Evolutionary conservation across 1,140 invertebrate species (phyloP).

Genomic region (Drosophila gunungcola): DNA sequence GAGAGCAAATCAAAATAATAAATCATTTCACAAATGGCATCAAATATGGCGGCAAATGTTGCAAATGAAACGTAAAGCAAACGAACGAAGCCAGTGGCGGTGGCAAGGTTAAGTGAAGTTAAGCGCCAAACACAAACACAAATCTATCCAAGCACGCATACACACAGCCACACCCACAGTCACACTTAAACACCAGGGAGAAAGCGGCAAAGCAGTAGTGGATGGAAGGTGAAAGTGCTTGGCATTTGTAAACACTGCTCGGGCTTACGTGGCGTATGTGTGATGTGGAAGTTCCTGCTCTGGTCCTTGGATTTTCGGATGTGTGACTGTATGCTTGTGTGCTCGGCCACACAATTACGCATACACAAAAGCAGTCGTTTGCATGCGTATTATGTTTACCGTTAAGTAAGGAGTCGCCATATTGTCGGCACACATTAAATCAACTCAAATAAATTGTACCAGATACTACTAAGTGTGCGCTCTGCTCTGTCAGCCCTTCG

Average conservation of each 20-base stretch:
- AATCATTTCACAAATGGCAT: slow-evolving; percentile 83
- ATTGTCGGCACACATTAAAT: slow-evolving; percentile 81
- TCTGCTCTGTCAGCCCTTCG: slow-evolving; percentile 39
- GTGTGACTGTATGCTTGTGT: slow-evolving; percentile 13
- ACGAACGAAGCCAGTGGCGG: slow-evolving; percentile 66
- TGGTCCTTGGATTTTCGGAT: slow-evolving; percentile 6
- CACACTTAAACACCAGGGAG: slow-evolving; percentile 10
- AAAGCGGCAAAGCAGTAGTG: slow-evolving; percentile 23
- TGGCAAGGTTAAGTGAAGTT: slow-evolving; percentile 81
- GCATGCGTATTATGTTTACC: slow-evolving; percentile 83
- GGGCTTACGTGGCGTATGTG: slow-evolving; percentile 64
- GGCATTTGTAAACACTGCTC: slow-evolving; percentile 59
- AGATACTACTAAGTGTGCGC: slow-evolving; percentile 58
- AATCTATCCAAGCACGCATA: slow-evolving; percentile 33
- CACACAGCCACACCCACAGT: too few relatives aligned
- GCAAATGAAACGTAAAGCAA: slow-evolving; percentile 83
- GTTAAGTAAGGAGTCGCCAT: slow-evolving; percentile 84
- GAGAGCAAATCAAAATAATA: slow-evolving; percentile 83
- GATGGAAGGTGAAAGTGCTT: slow-evolving; percentile 73
- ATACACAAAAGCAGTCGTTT: slow-evolving; percentile 78
- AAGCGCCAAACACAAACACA: slow-evolving; percentile 62
- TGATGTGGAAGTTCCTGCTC: slow-evolving; percentile 34
- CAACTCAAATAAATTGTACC: slow-evolving; percentile 79
- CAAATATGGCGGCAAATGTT: slow-evolving; percentile 84
- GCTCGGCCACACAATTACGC: slow-evolving; percentile 64